phyloP scores from a whole-genome alignment of 2,113 vertebrate genomes.

The Dasyornis broadbenti region DNA sequence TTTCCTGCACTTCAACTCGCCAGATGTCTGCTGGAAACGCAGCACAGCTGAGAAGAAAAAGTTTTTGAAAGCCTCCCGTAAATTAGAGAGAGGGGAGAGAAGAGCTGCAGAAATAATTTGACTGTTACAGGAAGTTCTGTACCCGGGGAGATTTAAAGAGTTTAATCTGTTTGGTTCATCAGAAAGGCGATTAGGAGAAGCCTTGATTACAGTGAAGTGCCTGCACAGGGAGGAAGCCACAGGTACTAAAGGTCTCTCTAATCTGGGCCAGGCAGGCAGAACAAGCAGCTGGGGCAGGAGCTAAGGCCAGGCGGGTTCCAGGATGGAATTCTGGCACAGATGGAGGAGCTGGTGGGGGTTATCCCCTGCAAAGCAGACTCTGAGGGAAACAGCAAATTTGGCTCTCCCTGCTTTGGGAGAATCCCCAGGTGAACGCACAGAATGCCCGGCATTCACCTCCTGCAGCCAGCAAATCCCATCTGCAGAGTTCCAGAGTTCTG shows the following conservation, averaged over 20 bases:
- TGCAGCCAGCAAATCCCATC: neutral
- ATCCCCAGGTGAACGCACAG: accelerated
- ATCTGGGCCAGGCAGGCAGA: neutral
- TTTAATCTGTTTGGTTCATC: constrained; percentile 26
- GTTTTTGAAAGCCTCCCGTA: neutral
- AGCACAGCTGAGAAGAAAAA: neutral
- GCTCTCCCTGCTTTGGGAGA: neutral
- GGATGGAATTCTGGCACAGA: neutral
- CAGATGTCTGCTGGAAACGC: neutral
- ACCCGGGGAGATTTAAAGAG: neutral
- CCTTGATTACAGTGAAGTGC: constrained; percentile 22
- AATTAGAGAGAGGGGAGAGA: neutral
- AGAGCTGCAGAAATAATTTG: neutral
- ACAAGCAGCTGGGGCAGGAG: neutral
- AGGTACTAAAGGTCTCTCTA: neutral
- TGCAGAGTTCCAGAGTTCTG: neutral
- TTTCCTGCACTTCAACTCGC: neutral
- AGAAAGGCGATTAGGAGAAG: constrained; percentile 1
- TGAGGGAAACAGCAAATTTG: neutral
- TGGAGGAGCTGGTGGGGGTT: neutral
- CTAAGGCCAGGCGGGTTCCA: neutral
- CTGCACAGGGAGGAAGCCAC: neutral
- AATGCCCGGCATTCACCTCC: accelerated
- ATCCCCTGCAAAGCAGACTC: neutral
- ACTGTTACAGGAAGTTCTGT: neutral